These are phyloP conservation scores for Pardalotus punctatus DNA, from an alignment of 2,113 vertebrate genomes.

Conservation along the genomic window DNA sequence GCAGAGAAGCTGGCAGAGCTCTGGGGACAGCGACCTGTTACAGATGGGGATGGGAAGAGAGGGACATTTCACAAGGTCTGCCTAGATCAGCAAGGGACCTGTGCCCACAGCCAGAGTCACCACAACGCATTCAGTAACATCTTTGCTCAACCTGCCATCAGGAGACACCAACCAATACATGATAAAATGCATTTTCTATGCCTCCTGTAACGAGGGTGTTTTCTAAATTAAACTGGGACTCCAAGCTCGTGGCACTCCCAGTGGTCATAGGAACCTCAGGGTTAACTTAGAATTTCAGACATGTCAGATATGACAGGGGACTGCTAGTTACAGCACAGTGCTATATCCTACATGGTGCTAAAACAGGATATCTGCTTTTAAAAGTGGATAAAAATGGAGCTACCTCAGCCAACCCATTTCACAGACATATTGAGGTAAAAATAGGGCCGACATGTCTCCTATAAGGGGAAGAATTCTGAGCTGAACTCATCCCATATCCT, in stretches of 20 bases:
- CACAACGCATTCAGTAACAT: not conserved
- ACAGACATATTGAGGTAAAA: not conserved
- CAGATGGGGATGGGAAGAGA: not conserved
- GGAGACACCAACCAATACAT: not conserved
- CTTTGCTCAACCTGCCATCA: not conserved
- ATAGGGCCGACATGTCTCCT: not conserved
- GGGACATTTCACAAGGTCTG: not conserved
- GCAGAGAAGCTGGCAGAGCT: not conserved
- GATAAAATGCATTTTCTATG: not conserved
- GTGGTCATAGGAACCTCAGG: not conserved
- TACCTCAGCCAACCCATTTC: not conserved
- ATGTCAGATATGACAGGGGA: not conserved
- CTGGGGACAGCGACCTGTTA: not conserved
- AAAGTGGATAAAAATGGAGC: not conserved
- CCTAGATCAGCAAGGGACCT: not conserved
- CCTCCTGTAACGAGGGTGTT: not conserved
- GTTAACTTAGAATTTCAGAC: not conserved
- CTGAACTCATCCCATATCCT: not conserved
- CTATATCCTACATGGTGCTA: not conserved
- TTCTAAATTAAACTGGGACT: not conserved
- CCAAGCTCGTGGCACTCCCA: not conserved
- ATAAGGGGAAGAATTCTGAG: not conserved
- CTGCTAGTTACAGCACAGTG: not conserved
- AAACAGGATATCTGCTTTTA: not conserved
- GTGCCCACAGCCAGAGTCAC: not conserved